Conservation (phyloP, 1,140 invertebrate species). For the Anastatus disparis region DNA sequence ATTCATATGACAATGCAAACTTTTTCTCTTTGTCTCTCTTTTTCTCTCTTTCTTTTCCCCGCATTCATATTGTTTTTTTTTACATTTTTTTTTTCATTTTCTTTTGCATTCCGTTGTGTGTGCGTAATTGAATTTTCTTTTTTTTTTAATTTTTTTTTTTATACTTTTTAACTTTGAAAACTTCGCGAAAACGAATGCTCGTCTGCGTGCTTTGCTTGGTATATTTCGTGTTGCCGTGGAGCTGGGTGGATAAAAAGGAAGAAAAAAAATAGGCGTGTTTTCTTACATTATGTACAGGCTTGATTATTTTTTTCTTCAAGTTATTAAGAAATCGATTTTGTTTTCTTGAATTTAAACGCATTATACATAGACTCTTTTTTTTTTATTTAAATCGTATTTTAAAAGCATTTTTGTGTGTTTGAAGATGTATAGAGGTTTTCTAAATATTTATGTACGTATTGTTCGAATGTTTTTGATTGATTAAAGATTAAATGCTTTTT, state of each 20-base stretch:
- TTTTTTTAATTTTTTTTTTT: too few relatives aligned
- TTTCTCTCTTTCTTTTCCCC: background rate
- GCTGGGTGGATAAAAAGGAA: background rate
- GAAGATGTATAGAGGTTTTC: conserved; percentile 1
- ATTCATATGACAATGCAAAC: too few relatives aligned
- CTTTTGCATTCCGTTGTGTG: background rate
- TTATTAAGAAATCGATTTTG: conserved; percentile 3
- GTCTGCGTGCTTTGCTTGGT: conserved; percentile 30
- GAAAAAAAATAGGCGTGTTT: conserved; percentile 1
- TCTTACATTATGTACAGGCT: conserved; percentile 20
- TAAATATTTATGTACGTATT: conserved; percentile 22
- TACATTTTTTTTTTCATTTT: background rate
- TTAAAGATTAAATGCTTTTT: background rate
- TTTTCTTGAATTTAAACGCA: background rate
- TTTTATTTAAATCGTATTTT: too few relatives aligned
- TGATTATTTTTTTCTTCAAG: background rate
- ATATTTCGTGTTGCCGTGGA: too few relatives aligned
- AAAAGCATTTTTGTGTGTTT: background rate
- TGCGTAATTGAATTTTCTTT: background rate
- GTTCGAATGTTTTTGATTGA: background rate
- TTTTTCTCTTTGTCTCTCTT: too few relatives aligned
- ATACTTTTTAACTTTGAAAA: too few relatives aligned
- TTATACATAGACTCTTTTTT: too few relatives aligned
- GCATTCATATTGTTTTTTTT: background rate
- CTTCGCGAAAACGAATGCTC: conserved; percentile 33